Evolutionary conservation across 1,140 invertebrate species (phyloP), one percentile per base, ranked within the genome.

Genomic region (Wiebesia pumilae): DNA sequence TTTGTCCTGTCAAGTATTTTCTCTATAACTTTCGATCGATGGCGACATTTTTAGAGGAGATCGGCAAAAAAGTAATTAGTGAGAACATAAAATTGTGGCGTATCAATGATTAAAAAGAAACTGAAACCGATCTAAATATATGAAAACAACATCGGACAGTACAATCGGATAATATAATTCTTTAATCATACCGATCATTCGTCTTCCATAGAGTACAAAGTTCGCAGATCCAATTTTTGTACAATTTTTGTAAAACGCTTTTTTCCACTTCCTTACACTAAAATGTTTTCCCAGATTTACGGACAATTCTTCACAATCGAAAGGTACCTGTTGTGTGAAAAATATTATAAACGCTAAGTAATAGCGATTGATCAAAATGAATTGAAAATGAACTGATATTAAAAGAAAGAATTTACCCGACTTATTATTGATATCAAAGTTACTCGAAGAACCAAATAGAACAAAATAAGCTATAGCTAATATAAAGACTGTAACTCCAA

Each of bases 141-240:
- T 77, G 27, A n/a, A n/a, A n/a, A 10, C 35, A 33, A 51, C 14
- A 65, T 73, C 27, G 3, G 33, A 78, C 35, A 65, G 35, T 81
- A 81, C 54, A 58, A 82, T 40, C 14, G 21, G 58, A 86, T 51
- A 83, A 82, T 78, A n/a, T n/a, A 67, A 67, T 65, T 81, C 83
- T 83, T 67, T 54, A 51, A 77, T 83, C 24, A 33, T 43, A 79
- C 89, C 88, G 81, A 88, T 87, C 73, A 90, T 85, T 90, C 89
- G 92, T 93, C 91, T 93, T 93, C 91, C 91, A 90, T 89, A 89
- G 91, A 91, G 92, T 92, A 92, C 91, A 92, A 93, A 92, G 47
- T 84, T 87, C 43, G 35, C 38, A 27, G n/a, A 83, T 51, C 75
- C 73, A 79, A 47, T 67, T 86, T 78, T 84, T 21, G 12, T n/a